phyloP scores from a whole-genome alignment of 2,888 invertebrate species.

The Aphidius colemani region DNA sequence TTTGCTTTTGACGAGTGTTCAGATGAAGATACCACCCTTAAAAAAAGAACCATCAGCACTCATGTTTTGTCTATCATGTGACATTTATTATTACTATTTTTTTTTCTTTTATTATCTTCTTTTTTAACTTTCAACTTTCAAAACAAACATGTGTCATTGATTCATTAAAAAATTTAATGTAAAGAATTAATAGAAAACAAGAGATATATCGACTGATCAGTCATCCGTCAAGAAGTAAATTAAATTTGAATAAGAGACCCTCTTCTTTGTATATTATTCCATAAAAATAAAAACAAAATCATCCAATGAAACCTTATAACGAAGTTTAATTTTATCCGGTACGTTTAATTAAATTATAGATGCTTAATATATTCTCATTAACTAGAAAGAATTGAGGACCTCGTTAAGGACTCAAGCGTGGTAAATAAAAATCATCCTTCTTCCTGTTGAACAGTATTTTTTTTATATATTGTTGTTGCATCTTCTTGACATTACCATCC shows the following conservation, averaged over 20 bases:
- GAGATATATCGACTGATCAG: no score
- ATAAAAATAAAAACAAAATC: no score
- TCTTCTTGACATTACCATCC: no score
- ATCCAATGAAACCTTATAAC: conserved; percentile 38
- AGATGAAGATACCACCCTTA: conserved; percentile 30
- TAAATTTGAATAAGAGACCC: neutral
- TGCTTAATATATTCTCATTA: conserved; percentile 43
- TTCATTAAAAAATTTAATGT: no score
- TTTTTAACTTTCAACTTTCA: neutral
- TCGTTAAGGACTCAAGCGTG: conserved; percentile 38
- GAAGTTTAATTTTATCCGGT: conserved; percentile 46
- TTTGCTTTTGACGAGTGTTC: conserved; percentile 51
- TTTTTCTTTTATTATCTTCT: neutral
- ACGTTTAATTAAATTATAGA: conserved; percentile 40
- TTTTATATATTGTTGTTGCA: conserved; percentile 26
- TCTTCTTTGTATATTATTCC: neutral
- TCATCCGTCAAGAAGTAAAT: neutral
- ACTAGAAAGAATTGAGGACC: conserved; percentile 42
- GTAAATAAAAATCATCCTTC: conserved; percentile 39
- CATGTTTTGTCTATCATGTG: conserved; percentile 32
- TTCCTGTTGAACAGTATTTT: conserved; percentile 23
- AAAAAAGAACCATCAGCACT: conserved; percentile 28
- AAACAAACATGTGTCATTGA: no score
- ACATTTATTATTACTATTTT: conserved; percentile 19
- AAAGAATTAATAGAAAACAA: no score